These are phyloP conservation scores for Myotis findleyi DNA, from an alignment of 2,797 vertebrate genomes.

Conservation along the genomic window DNA sequence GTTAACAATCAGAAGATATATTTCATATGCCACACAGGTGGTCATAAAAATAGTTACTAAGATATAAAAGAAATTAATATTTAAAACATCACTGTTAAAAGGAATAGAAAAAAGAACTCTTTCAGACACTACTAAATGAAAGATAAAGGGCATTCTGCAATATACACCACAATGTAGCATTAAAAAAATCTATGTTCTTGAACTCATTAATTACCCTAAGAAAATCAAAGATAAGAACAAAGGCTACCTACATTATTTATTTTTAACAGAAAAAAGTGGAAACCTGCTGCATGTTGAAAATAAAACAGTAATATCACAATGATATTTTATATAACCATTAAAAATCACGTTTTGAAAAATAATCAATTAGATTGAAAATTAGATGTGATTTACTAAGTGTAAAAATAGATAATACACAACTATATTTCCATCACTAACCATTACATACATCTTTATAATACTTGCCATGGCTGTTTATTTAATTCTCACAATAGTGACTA, in stretches of 20 bases:
- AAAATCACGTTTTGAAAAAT: background rate
- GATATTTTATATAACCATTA: background rate
- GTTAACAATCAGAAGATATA: background rate
- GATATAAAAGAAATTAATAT: background rate
- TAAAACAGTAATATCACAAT: background rate
- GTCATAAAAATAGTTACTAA: background rate
- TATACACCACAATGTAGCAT: background rate
- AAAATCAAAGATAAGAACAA: slow-evolving; percentile 10
- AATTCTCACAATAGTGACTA: background rate
- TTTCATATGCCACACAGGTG: background rate
- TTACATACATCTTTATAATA: background rate
- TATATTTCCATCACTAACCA: background rate
- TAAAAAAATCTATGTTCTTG: background rate
- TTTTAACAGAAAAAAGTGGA: background rate
- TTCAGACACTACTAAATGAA: background rate
- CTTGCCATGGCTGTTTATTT: background rate
- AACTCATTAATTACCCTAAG: background rate
- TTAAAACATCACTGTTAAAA: background rate
- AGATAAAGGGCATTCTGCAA: background rate
- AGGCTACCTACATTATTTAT: background rate
- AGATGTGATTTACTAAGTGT: background rate
- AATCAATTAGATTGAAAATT: background rate
- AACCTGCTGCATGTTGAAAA: background rate
- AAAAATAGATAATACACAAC: background rate
- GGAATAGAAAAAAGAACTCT: background rate